phyloP scores from a whole-genome alignment of 2,888 invertebrate genomes.

The Perizoma affinitatum region DNA sequence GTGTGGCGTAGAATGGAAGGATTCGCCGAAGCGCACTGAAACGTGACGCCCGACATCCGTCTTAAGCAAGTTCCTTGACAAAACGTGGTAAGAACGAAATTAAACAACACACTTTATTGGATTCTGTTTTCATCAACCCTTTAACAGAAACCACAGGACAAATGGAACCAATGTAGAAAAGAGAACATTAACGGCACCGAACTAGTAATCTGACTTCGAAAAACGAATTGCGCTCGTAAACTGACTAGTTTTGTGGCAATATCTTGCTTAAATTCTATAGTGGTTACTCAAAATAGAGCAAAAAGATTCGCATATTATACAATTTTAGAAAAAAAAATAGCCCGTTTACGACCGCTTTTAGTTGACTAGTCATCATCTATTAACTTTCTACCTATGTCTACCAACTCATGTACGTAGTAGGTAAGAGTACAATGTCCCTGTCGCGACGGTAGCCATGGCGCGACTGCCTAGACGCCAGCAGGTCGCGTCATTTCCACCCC shows the following conservation, averaged over 20 bases:
- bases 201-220: neutral
- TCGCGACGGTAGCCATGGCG: constrained; percentile 46
- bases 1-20: constrained; percentile 40
- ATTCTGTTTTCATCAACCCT: constrained; percentile 3
- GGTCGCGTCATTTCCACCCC: constrained; percentile 56
- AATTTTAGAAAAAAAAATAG: no score
- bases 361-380: constrained; percentile 22
- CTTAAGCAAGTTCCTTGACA: constrained; percentile 63
- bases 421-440: constrained; percentile 21
- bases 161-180: neutral
- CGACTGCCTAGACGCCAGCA: constrained; percentile 43
- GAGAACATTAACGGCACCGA: neutral
- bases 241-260: no score
- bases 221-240: no score
- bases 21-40: constrained; percentile 66
- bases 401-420: constrained; percentile 1
- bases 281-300: no score
- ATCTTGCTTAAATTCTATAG: no score
- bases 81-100: constrained; percentile 35
- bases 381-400: constrained; percentile 20
- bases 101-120: constrained; percentile 20
- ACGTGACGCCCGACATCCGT: constrained; percentile 66
- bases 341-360: no score
- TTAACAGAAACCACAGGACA: neutral
- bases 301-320: no score